Evolutionary conservation across 2,113 vertebrate species (phyloP), one percentile per base, ranked within the genome.

Genomic region (Engraulis encrasicolus): DNA sequence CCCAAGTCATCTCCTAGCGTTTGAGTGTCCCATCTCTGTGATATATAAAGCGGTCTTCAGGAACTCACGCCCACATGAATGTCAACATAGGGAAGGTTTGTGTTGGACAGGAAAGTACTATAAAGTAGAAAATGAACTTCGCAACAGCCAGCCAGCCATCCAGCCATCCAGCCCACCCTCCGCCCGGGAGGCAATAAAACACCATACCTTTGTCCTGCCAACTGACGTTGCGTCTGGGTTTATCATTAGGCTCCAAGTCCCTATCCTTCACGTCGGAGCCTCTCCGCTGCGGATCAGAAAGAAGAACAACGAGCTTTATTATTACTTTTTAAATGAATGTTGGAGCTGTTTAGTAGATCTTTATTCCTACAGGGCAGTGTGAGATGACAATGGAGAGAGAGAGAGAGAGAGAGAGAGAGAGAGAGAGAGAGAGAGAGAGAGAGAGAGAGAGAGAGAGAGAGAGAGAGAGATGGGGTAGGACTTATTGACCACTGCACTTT

Each of bases 191-290:
- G 66, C 66, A 34, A 74, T 74, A 36, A 74, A 74, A 74, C 66
- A 74, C 77, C 92, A 92, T 90, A 97, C 97, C 97, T 90, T 96
- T 95, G 87, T 97, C 96, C 82, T 96, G 96, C 96, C 97, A 97
- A 93, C 95, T 96, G 86, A 97, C 90, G 0, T 94, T 95, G 87
- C 93, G 95, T 85, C 94, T 91, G 0, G 94, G 94, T 93, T 97
- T 98, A 88, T 96, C 96, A 0, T 94, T 92, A 82, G 90, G 66
- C 1, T 96, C 91, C 31, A 94, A 93, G 0, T 94, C 95, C 66
- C 94, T 95, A 0, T 94, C 95, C 61, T 95, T 95, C 54, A 90
- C 52, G 86, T 97, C 94, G 1, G 93, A 94, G 80, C 96, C 96
- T 91, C 96, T 96, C 80, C 95, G 95, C 88, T 89, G 92, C n/a